These are phyloP conservation scores for Schrankia costaestrigalis DNA, from an alignment of 2,888 invertebrate species.

Conservation along the genomic window DNA sequence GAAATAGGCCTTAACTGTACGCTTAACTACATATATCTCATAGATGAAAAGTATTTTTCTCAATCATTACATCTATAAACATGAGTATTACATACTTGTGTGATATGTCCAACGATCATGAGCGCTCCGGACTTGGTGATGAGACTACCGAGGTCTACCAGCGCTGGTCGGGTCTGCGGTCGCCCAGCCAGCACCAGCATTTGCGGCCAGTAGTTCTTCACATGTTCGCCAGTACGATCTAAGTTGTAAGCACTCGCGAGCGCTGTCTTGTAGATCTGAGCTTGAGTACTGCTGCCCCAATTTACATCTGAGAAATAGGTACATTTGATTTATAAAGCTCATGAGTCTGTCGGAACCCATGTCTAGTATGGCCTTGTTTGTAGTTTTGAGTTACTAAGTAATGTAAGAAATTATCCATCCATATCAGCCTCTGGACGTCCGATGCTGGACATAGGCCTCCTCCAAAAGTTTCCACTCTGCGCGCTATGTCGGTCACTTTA, in stretches of 20 bases:
- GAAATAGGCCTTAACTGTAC: too few relatives aligned
- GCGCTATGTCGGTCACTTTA: too few relatives aligned
- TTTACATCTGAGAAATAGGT: slow-evolving; percentile 89
- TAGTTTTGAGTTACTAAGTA: too few relatives aligned
- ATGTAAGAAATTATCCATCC: too few relatives aligned
- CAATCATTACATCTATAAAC: not conserved
- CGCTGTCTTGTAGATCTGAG: slow-evolving; percentile 96
- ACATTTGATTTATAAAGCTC: too few relatives aligned
- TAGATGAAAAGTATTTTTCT: not conserved
- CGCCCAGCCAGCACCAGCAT: slow-evolving; percentile 90
- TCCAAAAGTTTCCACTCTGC: too few relatives aligned
- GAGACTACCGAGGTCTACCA: slow-evolving; percentile 94
- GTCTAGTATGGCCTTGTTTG: too few relatives aligned
- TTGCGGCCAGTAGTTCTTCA: slow-evolving; percentile 98
- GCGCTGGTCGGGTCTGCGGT: slow-evolving; percentile 91
- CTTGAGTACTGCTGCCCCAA: slow-evolving; percentile 98
- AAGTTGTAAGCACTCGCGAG: slow-evolving; percentile 90
- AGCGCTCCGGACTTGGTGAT: slow-evolving; percentile 96
- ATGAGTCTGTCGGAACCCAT: too few relatives aligned
- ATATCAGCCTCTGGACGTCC: too few relatives aligned
- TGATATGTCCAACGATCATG: slow-evolving; percentile 93
- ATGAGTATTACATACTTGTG: slow-evolving; percentile 78
- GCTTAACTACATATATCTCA: too few relatives aligned
- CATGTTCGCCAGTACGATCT: slow-evolving; percentile 94
- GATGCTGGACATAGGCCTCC: too few relatives aligned